Evolutionary conservation across 2,113 vertebrate genomes (phyloP), one percentile per base, ranked within the genome.

Genomic region (Forbesichthys agassizii): DNA sequence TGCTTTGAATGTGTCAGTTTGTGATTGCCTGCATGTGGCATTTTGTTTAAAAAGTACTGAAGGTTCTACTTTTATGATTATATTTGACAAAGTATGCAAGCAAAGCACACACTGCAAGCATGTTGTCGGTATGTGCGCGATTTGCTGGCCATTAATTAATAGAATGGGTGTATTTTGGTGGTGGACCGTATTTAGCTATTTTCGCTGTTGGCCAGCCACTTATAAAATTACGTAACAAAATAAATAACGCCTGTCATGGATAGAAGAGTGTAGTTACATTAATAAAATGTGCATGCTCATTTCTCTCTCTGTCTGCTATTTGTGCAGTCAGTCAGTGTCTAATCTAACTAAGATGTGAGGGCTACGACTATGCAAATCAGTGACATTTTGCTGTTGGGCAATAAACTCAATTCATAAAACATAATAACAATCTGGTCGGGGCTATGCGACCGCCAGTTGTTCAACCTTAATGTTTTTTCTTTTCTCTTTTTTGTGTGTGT

Each of bases 181-280:
- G 61, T 64, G 81, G 81, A 27, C 27, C 27, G 75, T 82, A 74
- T 78, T 78, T 90, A 82, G 78, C 79, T 81, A 79, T 87, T 86
- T 80, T 79, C 1, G 46, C 69, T 64, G 71, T 51, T 74, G 64
- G 64, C 75, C 51, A 12, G 54, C 66, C 77, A 62, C 66, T 77
- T 77, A 69, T n/a, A 42, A 46, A 57, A 64, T 80, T 82, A 71
- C 42, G 66, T 80, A 81, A 80, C 42, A 0, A 4, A 14, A 12
- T 54, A 53, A 81, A 64, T 66, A 66, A 74, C 49, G 66, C 8
- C 55, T 66, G 54, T 66, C 66, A 70, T 54, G 66, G 48, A 65
- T 54, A 75, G 52, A 18, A 13, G 52, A 74, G 74, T 53, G 42
- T 48, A 69, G 64, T 57, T 18, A 12, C 11, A 33, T 47, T 36